Percentiles rank a stretch among this genome's conserved stretches.
Evolutionary conservation across 2,797 vertebrate species (phyloP).

Genomic region (Eulemur rubriventer): DNA sequence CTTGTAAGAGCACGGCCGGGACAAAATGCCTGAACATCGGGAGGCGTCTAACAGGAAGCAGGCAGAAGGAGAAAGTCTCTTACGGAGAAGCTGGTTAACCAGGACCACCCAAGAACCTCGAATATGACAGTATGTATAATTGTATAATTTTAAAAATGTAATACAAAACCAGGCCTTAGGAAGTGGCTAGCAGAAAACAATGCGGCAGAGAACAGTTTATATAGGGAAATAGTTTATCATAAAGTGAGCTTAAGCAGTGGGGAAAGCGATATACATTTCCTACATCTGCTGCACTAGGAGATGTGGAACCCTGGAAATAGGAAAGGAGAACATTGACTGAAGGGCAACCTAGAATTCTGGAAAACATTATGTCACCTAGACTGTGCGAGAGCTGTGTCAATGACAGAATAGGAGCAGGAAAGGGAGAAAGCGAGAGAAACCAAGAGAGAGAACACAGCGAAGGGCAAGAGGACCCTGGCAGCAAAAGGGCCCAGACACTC

Average conservation of each 20-base stretch:
- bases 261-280: neutral
- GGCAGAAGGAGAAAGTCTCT: neutral
- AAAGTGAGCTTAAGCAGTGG: neutral
- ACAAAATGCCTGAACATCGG: too few relatives aligned
- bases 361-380: neutral
- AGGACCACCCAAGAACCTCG: neutral
- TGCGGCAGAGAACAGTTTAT: neutral
- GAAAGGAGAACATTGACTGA: neutral
- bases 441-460: neutral
- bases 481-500: too few relatives aligned
- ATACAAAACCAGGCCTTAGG: neutral
- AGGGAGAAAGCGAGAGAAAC: rapidly evolving
- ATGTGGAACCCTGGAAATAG: neutral
- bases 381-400: neutral
- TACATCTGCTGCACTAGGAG: neutral
- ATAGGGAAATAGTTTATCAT: neutral
- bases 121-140: neutral
- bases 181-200: neutral
- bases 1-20: neutral
- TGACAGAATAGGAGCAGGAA: neutral
- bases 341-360: neutral
- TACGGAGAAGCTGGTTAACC: too few relatives aligned
- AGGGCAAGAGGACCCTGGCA: rapidly evolving
- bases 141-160: neutral
- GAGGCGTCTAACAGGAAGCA: rapidly evolving